Evolutionary conservation across 2,797 vertebrate genomes (phyloP).

Genomic region (Crenichthys baileyi): DNA sequence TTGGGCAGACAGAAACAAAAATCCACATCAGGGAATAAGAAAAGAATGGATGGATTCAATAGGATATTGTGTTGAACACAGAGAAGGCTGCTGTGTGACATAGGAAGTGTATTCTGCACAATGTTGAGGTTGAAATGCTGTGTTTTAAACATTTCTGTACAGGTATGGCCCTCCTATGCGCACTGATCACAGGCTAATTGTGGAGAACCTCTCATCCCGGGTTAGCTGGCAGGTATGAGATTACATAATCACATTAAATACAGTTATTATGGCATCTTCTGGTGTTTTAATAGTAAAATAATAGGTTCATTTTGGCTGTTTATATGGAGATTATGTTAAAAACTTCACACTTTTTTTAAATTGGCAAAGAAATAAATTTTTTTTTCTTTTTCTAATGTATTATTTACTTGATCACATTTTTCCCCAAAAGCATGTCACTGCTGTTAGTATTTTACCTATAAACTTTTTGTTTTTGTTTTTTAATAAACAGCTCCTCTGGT

Average conservation of each 20-base stretch:
- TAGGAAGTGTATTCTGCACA: background rate
- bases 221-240: constrained; percentile 94
- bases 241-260: background rate
- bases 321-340: constrained; percentile 11
- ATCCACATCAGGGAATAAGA: background rate
- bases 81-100: background rate
- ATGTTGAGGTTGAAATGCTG: background rate
- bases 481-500: constrained; percentile 84
- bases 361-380: constrained; percentile 1
- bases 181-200: constrained; percentile 91
- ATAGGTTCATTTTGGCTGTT: constrained; percentile 3
- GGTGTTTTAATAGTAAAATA: background rate
- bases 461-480: constrained; percentile 82
- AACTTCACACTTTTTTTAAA: constrained; percentile 9
- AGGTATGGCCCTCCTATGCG: constrained; percentile 92
- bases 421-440: constrained; percentile 53
- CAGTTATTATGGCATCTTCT: constrained; percentile 6
- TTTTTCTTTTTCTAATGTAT: constrained; percentile 6
- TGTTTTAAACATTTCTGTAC: constrained; percentile 8
- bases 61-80: background rate
- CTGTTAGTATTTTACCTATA: constrained; percentile 80
- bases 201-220: constrained; percentile 92
- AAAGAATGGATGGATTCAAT: background rate
- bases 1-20: background rate
- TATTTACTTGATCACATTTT: constrained; percentile 29